Conservation (phyloP, 2,888 invertebrate genomes). For the Gymnosoma rotundatum region DNA sequence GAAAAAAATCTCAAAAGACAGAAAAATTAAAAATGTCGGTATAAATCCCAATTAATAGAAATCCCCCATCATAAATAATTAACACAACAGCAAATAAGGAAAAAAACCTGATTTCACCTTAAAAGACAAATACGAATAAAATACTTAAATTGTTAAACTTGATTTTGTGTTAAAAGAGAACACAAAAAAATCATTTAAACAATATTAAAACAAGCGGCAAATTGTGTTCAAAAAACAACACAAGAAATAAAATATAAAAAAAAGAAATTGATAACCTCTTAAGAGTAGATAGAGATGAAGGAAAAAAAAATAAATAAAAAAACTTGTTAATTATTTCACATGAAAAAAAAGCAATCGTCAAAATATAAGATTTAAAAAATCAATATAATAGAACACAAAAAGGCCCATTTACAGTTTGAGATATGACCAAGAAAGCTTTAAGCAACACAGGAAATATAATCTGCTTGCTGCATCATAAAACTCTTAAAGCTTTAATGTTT, state of each 20-base stretch:
- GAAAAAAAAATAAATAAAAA: neutral
- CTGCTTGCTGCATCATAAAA: no score
- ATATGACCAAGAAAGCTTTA: neutral
- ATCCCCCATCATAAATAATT: slow-evolving; percentile 73
- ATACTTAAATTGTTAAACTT: slow-evolving; percentile 50
- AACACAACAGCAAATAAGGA: slow-evolving; percentile 60
- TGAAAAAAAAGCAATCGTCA: slow-evolving; percentile 44
- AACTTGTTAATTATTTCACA: slow-evolving; percentile 35
- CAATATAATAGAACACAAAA: neutral
- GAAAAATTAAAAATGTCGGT: slow-evolving; percentile 23
- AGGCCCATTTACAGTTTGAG: slow-evolving; percentile 10
- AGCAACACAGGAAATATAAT: no score
- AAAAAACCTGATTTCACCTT: slow-evolving; percentile 67
- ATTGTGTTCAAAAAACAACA: neutral
- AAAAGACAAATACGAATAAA: slow-evolving; percentile 19
- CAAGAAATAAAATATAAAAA: slow-evolving; percentile 15
- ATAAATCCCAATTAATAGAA: slow-evolving; percentile 58
- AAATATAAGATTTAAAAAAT: slow-evolving; percentile 44
- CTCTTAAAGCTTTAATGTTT: no score
- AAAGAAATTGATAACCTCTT: slow-evolving; percentile 39
- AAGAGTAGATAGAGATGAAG: slow-evolving; percentile 11
- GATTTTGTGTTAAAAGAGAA: slow-evolving; percentile 50
- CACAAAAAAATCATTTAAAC: slow-evolving; percentile 16
- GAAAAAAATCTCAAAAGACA: slow-evolving; percentile 42
- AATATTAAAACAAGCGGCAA: slow-evolving; percentile 38